Percentiles rank a stretch among this genome's conserved stretches.
phyloP scores from a whole-genome alignment of 64 coral and sea anemone species.

The Pachyseris speciosa region DNA sequence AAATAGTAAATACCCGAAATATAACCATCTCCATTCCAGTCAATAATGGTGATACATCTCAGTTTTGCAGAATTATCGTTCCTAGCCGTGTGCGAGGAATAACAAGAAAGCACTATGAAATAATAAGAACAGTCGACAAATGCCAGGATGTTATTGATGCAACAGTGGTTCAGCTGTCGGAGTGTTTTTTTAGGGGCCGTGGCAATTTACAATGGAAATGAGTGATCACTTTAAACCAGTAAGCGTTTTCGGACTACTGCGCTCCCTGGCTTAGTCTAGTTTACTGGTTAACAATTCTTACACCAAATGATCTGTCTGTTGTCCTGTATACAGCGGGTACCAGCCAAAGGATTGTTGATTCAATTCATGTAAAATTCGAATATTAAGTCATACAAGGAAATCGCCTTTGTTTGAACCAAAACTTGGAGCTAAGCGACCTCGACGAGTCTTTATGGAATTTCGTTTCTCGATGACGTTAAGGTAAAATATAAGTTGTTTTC shows the following conservation, averaged over 20 bases:
- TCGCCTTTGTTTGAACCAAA: neutral
- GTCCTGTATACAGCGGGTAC: slow-evolving; percentile 35
- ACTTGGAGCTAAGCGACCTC: too few relatives aligned
- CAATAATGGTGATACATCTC: too few relatives aligned
- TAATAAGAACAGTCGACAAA: too few relatives aligned
- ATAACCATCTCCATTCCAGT: too few relatives aligned
- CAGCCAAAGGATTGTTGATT: slow-evolving; percentile 25
- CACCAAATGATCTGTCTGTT: slow-evolving; percentile 2
- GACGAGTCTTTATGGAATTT: neutral
- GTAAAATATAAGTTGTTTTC: neutral
- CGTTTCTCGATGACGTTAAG: neutral
- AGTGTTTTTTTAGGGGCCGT: too few relatives aligned
- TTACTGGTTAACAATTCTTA: slow-evolving; percentile 42
- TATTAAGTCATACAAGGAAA: slow-evolving; percentile 16
- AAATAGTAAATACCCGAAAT: too few relatives aligned
- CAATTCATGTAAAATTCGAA: slow-evolving; percentile 4
- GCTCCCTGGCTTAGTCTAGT: neutral
- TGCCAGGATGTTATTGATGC: too few relatives aligned
- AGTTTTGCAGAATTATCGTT: too few relatives aligned
- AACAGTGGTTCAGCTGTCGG: neutral
- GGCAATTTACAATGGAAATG: too few relatives aligned
- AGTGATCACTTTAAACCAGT: neutral
- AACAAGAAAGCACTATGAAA: too few relatives aligned
- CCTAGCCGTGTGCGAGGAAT: too few relatives aligned
- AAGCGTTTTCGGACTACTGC: too few relatives aligned